phyloP scores from a whole-genome alignment of 2,113 vertebrate genomes.

The Balaeniceps rex region DNA sequence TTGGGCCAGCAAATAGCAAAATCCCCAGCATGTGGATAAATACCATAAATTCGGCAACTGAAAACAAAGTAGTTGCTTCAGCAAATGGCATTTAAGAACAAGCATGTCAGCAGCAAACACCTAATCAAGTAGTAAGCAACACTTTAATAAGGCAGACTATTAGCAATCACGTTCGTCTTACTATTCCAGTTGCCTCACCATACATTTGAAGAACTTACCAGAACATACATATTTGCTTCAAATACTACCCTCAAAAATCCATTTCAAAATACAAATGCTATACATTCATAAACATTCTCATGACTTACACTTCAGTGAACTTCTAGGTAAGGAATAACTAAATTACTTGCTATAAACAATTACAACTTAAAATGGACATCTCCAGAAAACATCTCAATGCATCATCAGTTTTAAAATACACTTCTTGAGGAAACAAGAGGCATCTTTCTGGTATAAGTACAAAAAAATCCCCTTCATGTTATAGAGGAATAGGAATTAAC shows the following conservation, averaged over 20 bases:
- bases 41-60: background rate
- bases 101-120: background rate
- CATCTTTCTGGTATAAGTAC: background rate
- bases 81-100: background rate
- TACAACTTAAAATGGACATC: background rate
- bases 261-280: background rate
- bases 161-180: background rate
- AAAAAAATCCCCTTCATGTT: fast-evolving
- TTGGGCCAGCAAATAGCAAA: background rate
- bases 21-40: background rate
- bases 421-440: background rate
- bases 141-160: background rate
- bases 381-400: background rate
- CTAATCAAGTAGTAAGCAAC: background rate
- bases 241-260: background rate
- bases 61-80: background rate
- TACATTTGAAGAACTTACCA: fast-evolving
- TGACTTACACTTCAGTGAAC: background rate
- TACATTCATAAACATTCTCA: background rate
- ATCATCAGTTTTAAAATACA: background rate
- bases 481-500: background rate
- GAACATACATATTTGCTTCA: background rate
- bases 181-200: background rate
- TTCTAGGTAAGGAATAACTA: background rate
- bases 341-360: background rate